Evolutionary conservation across 2,113 vertebrate species (phyloP).

Genomic region (Caranx ignobilis): DNA sequence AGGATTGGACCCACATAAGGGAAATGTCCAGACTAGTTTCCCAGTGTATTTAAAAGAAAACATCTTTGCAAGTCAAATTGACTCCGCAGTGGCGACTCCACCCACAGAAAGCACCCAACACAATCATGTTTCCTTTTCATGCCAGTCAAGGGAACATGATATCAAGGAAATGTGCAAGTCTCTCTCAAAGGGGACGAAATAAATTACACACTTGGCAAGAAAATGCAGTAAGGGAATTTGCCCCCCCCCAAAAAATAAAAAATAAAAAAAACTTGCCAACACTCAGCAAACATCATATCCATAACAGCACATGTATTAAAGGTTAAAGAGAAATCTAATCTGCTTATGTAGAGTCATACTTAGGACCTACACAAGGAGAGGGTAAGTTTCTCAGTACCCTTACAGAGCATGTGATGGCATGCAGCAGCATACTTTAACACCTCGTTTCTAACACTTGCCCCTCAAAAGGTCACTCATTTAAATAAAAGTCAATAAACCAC

Average conservation of each 20-base stretch:
- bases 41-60: neutral
- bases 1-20: neutral
- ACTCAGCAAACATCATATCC: neutral
- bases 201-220: slow-evolving; percentile 26
- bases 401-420: slow-evolving; percentile 10
- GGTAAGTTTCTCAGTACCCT: neutral
- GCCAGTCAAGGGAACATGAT: neutral
- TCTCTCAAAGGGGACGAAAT: slow-evolving; percentile 10
- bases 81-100: neutral
- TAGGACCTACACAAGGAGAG: neutral
- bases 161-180: neutral
- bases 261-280: neutral
- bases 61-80: neutral
- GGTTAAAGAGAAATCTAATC: slow-evolving; percentile 51
- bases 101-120: neutral
- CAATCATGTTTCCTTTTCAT: neutral
- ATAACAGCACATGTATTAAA: neutral
- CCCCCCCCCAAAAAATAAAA: neutral
- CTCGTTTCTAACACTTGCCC: slow-evolving; percentile 51
- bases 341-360: slow-evolving; percentile 41
- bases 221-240: neutral
- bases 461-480: slow-evolving; percentile 82
- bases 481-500: slow-evolving; percentile 81
- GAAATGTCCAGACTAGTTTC: neutral
- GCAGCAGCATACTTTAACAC: slow-evolving; percentile 23